Evolutionary conservation across 1,140 invertebrate genomes (phyloP), one percentile per base, ranked within the genome.

Genomic region (Xylocopa sonorina): DNA sequence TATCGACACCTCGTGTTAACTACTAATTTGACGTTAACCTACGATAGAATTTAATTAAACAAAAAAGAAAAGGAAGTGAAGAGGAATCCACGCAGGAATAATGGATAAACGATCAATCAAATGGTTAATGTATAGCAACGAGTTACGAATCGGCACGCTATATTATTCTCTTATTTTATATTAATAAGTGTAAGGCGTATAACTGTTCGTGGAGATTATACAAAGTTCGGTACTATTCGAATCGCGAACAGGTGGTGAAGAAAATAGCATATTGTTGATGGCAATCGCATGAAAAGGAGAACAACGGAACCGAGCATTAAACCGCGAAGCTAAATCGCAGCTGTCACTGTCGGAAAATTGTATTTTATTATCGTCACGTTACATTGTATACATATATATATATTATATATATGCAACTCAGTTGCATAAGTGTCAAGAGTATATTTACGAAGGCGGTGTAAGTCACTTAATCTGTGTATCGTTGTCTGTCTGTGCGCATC

Each of bases 351-450:
- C 46, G 64, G 46, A 41, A 18, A 51, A 38, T 69, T 60, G 78
- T 83, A 86, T 84, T 87, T 86, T 79, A 83, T 83, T 85, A 88
- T 79, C 67, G 80, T 82, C 68, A 74, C 74, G 80, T 87, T 82
- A n/a, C n/a, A n/a, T n/a, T n/a, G n/a, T n/a, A n/a, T n/a, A n/a
- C n/a, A n/a, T n/a, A n/a, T n/a, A n/a, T n/a, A n/a, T n/a, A n/a
- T n/a, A n/a, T n/a, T n/a, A n/a, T n/a, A n/a, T n/a, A 80, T 85
- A 68, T 88, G 77, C 81, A 84, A 82, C 79, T 79, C 64, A 38
- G 78, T 83, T 83, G 82, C 82, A 84, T 88, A 89, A 87, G 60
- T 88, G 80, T 88, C 78, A 87, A 74, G 57, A 77, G 64, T 87
- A 83, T 72, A 80, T 86, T 86, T 76, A 80, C 87, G 67, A 78